Percentiles rank a stretch among this genome's conserved stretches.
Evolutionary conservation across 2,797 vertebrate species (phyloP).

Genomic region (Sebastes elongatus): DNA sequence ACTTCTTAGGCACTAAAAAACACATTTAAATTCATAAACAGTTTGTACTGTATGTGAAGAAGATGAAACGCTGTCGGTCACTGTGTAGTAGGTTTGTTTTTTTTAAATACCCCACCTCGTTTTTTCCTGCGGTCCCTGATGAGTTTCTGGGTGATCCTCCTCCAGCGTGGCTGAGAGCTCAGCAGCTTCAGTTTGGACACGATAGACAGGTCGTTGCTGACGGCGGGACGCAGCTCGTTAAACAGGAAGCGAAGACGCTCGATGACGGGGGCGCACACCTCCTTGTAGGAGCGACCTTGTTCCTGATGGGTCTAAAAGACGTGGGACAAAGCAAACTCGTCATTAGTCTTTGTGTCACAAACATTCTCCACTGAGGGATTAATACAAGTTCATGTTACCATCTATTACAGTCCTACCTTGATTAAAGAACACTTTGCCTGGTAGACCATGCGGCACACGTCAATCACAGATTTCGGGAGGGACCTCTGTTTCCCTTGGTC

Average conservation of each 20-base stretch:
- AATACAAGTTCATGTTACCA: no score
- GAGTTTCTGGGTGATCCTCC: constrained; percentile 92
- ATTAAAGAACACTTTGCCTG: constrained; percentile 99
- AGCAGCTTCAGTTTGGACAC: constrained; percentile 95
- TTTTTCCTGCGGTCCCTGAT: constrained; percentile 95
- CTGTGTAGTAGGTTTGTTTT: no score
- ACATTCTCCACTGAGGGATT: neutral
- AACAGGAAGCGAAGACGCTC: constrained; percentile 96
- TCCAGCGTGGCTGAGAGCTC: constrained; percentile 95
- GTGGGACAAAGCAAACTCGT: neutral
- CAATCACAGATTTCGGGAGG: constrained; percentile 95
- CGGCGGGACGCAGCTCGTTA: constrained; percentile 95
- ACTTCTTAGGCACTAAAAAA: constrained; percentile 90
- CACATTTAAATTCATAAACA: neutral
- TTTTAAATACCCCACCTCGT: constrained; percentile 80
- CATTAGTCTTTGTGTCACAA: neutral
- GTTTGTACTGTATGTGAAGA: neutral
- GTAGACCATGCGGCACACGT: constrained; percentile 97
- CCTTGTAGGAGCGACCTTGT: constrained; percentile 98
- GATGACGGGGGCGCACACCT: constrained; percentile 97
- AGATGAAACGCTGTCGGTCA: neutral
- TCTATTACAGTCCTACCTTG: constrained; percentile 82
- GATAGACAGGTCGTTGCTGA: constrained; percentile 95
- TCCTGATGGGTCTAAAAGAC: constrained; percentile 93
- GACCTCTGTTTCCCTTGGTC: constrained; percentile 95